Evolutionary conservation across 2,113 vertebrate genomes (phyloP).

Genomic region (western clawed frog (Xenopus tropicalis)): UCB_Xtro_10.0 CM004445.2:60721501-60722000

Average conservation of each 20-base stretch:
- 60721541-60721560: conserved; percentile 24
- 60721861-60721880: too few relatives aligned
- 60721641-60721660: conserved; percentile 44
- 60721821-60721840: too few relatives aligned
- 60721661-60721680: conserved; percentile 43
- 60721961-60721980: too few relatives aligned
- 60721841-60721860: too few relatives aligned
- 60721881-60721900: too few relatives aligned
- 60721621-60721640: conserved; percentile 27
- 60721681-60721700: conserved; percentile 38
- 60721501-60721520: conserved; percentile 39
- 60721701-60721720: conserved; percentile 22
- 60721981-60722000: too few relatives aligned
- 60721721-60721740: conserved; percentile 4
- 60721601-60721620: conserved; percentile 43
- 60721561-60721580: conserved; percentile 38
- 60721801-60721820: too few relatives aligned
- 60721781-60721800: too few relatives aligned
- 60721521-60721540: conserved; percentile 34
- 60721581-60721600: conserved; percentile 42
- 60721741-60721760: conserved; percentile 7
- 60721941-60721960: too few relatives aligned
- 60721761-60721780: too few relatives aligned
- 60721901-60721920: too few relatives aligned
- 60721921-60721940: too few relatives aligned